Evolutionary conservation across 1,140 invertebrate genomes (phyloP), one percentile per base, ranked within the genome.

Genomic region (Aphelinus certus): DNA sequence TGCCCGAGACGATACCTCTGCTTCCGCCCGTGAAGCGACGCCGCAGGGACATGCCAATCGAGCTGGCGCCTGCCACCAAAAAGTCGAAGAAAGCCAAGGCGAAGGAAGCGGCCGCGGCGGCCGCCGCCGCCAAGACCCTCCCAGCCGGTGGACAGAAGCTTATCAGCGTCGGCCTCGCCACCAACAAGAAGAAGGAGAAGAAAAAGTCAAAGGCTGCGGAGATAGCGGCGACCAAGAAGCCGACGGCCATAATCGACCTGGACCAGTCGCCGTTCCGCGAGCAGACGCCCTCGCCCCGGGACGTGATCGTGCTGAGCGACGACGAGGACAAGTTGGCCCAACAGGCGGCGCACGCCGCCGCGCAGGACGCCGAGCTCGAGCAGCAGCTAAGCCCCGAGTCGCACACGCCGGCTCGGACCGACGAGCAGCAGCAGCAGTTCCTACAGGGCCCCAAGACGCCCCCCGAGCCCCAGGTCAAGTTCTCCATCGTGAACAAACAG

Each of bases 231-330:
- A 84, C 82, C 0, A 88, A 90, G 57, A 94, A 93, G 84, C 94
- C 94, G 1, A 93, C 95, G 10, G 94, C 94, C 2, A 94, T 95
- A 53, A 95, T 95, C 69, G 95, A 96, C 87, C 86, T 96, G 64
- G 94, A 95, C 80, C 90, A 92, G 68, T 95, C 94, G n/a, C 94
- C 94, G 0, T 95, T 95, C 83, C 90, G 92, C 78, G 94, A 95
- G 81, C 89, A 94, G 70, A 93, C 92, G 4, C 93, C 93, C 1
- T 94, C 94, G 26, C 94, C 94, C 0, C 90, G 92, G 71, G 93
- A 95, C 81, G 90, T 95, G 0, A 95, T 95, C 81, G 91, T 95
- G 46, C 87, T 95, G 1, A 95, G 93, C 68, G 94, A 95, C 81
- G 94, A 94, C 80, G 94, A 95, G 58, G 92, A 93, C 76, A 91